These are phyloP conservation scores for Lycophotia porphyrea DNA, from an alignment of 2,888 invertebrate species.

Conservation along the genomic window DNA sequence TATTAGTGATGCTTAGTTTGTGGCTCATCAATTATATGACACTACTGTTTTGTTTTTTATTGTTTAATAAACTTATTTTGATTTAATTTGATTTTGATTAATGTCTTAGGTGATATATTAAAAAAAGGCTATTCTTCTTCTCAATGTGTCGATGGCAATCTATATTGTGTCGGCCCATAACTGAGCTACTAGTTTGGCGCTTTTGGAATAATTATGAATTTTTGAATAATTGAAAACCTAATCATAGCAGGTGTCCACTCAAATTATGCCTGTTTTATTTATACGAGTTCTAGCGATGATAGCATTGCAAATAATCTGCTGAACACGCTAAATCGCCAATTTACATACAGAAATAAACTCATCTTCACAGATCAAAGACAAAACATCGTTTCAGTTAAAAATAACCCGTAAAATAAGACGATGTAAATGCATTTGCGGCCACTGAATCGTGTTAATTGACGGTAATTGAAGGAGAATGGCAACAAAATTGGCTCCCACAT, in stretches of 20 bases:
- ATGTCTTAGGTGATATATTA: too few relatives aligned
- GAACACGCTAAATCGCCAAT: conserved; percentile 10
- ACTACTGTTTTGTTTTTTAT: too few relatives aligned
- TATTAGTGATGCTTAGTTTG: too few relatives aligned
- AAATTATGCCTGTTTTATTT: too few relatives aligned
- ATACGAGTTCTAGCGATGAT: not conserved
- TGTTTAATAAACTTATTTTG: too few relatives aligned
- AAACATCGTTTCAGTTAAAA: conserved; percentile 43
- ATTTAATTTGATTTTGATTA: too few relatives aligned
- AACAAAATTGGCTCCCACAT: conserved; percentile 65
- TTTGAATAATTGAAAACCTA: not conserved
- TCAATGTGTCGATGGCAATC: too few relatives aligned
- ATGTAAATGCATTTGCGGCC: conserved; percentile 47
- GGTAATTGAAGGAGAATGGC: conserved; percentile 69
- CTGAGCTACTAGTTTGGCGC: too few relatives aligned
- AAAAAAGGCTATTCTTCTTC: too few relatives aligned
- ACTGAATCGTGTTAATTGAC: conserved; percentile 68
- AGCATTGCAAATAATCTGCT: not conserved
- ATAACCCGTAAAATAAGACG: conserved; percentile 49
- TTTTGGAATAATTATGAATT: too few relatives aligned
- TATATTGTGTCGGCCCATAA: too few relatives aligned
- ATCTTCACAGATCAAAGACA: conserved; percentile 29
- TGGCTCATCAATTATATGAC: too few relatives aligned
- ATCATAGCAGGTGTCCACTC: not conserved
- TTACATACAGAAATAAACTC: conserved; percentile 3